Evolutionary conservation across 2,888 invertebrate species (phyloP), one percentile per base, ranked within the genome.

Genomic region (Aquatica leii): DNA sequence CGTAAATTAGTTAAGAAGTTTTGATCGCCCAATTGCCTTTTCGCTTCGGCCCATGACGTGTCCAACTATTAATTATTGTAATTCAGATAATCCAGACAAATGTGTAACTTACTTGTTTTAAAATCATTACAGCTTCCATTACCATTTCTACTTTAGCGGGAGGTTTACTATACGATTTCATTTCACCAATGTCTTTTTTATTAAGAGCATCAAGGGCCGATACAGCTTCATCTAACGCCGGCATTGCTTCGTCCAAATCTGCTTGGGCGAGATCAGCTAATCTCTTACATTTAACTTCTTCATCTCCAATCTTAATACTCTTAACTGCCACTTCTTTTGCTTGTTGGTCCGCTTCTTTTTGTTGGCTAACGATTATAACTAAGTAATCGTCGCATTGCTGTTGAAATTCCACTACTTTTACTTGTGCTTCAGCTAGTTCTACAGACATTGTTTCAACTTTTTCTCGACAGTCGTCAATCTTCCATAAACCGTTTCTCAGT

Each of bases 91-190:
- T 31, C 31, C 9, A 14, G 5, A 37, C 9, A 37, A 5, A 31
- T 31, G 31, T 37, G 3, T n/a, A 37, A 11, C 12, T 86, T 76
- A 87, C 87, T 21, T 88, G 84, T 76, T 87, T 85, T 17, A 96
- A 80, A 74, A 95, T 94, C 84, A 94, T 90, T 0, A 95, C 94
- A 11, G 95, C 94, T 80, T 95, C 94, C 88, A 95, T 86, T 0
- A 93, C 93, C 86, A 93, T 93, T 81, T 94, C 93, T 0, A 96
- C 95, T 79, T 94, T 91, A 59, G 87, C 84, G 1, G 95, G 95
- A 0, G 96, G 96, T 63, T 91, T 89, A 0, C 91, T 90, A 78
- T 95, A 96, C 0, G 95, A 94, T 78, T 94, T 94, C 62, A 96
- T 92, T 84, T 96, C 95, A 40, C 92, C 90, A 59, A 96, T 89